phyloP scores from a whole-genome alignment of 1,140 invertebrate genomes.

The Zaprionus capensis region DNA sequence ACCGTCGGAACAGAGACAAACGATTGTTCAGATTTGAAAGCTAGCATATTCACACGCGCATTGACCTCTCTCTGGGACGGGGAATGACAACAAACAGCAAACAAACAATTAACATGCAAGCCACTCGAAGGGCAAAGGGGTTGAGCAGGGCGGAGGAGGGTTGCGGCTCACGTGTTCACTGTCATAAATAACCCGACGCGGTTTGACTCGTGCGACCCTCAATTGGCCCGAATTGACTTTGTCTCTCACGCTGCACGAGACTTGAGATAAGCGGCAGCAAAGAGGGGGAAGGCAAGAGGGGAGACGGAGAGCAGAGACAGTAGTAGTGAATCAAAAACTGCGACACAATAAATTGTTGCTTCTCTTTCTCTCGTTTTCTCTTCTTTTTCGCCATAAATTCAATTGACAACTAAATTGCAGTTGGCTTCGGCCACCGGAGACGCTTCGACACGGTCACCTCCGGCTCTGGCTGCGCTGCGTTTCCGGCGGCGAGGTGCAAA shows the following conservation, averaged over 20 bases:
- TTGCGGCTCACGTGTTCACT: constrained; percentile 68
- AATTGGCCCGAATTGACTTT: constrained; percentile 64
- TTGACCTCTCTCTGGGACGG: neutral
- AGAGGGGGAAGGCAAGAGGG: neutral
- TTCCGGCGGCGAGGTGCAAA: constrained; percentile 58
- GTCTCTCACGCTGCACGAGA: constrained; percentile 37
- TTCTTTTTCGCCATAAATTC: constrained; percentile 73
- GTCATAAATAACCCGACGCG: constrained; percentile 79
- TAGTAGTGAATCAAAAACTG: constrained; percentile 12
- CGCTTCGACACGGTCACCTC: constrained; percentile 84
- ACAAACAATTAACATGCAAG: constrained; percentile 82
- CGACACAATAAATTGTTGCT: constrained; percentile 65
- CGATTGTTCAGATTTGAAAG: constrained; percentile 72
- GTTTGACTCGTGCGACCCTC: constrained; percentile 62
- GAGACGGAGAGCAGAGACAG: neutral
- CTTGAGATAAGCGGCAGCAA: constrained; percentile 51
- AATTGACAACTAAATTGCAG: constrained; percentile 84
- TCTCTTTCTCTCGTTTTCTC: neutral
- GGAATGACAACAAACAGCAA: constrained; percentile 81
- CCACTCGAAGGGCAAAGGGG: constrained; percentile 15
- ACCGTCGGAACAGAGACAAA: constrained; percentile 41
- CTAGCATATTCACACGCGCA: constrained; percentile 76
- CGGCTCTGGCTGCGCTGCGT: constrained; percentile 79
- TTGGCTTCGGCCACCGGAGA: constrained; percentile 76
- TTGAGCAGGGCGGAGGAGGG: constrained; percentile 11